Evolutionary conservation across 2,113 vertebrate species (phyloP), one percentile per base, ranked within the genome.

Genomic region (Otolemur garnettii): DNA sequence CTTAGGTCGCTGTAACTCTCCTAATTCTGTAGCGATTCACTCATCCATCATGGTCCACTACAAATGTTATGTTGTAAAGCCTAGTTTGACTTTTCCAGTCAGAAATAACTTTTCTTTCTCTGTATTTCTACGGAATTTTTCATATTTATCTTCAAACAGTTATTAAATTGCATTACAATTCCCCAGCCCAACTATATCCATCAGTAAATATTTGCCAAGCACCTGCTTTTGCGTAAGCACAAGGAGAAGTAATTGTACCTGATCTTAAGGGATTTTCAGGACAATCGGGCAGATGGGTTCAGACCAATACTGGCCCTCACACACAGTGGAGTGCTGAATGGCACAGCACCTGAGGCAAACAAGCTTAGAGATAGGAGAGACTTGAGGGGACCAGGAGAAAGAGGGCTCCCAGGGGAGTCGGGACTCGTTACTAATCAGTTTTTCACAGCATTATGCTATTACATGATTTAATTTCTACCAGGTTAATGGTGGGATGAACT

Each of bases 191-290:
- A 85, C 71, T 82, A 60, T 71, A 90, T 93, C 92, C 60, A 87
- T 93, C 81, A 85, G 90, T 95, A 96, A 96, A 95, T 95, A 97
- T 97, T 96, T 97, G 90, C 59, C 74, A 87, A 83, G 57, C 33
- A 93, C 12, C 64, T 90, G 59, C 64, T 97, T 42, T 96, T 77
- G 19, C 35, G 45, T 66, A 91, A 87, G 45, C 50, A 68, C 28
- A 95, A 87, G 22, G 35, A 95, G 59, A 96, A 95, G 38, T 93
- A 93, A 96, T 83, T 90, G 77, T 22, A n/a, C 21, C n/a, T 90
- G 59, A 87, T 84, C 24, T 75, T 90, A 90, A 96, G 71, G 68
- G 80, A 66, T n/a, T 96, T 93, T 89, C 38, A 83, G 75, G 74
- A 89, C 59, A 84, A 42, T 5, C 10, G 50, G 50, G 28, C 1